Percentiles rank a stretch among this genome's conserved stretches.
phyloP scores from a whole-genome alignment of 2,797 vertebrate genomes.

The Siniperca undulata region DNA sequence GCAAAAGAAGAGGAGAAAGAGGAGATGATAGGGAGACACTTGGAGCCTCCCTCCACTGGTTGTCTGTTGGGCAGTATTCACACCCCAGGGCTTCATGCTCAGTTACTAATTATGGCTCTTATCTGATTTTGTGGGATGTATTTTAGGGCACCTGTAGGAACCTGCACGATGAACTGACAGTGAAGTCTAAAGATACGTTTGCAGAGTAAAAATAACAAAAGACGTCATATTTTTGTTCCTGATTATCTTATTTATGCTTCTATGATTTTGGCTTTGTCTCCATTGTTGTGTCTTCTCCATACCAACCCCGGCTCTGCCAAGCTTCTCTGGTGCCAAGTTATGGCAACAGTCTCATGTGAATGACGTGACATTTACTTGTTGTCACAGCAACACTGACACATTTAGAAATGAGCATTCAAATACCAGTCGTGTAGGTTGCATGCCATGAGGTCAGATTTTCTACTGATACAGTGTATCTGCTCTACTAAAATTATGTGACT shows the following conservation, averaged over 20 bases:
- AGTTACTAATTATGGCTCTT: conserved; percentile 23
- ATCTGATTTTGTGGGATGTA: conserved; percentile 32
- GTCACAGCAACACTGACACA: conserved; percentile 29
- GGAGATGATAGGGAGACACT: background rate
- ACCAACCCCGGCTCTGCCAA: background rate
- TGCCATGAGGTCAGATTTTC: conserved; percentile 25
- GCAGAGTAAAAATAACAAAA: background rate
- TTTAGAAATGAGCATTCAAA: conserved; percentile 35
- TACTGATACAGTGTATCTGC: background rate
- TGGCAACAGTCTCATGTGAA: conserved; percentile 13
- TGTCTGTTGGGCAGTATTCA: background rate
- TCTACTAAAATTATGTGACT: conserved; percentile 5
- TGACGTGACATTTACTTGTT: conserved; percentile 29
- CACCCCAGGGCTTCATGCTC: conserved; percentile 12
- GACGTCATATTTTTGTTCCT: background rate
- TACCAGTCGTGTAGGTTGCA: conserved; percentile 35
- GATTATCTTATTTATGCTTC: background rate
- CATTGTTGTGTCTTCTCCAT: background rate
- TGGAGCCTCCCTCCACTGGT: conserved; percentile 3
- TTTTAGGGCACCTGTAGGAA: conserved; percentile 13
- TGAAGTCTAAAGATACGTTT: background rate
- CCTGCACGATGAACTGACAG: background rate
- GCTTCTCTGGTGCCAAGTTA: background rate
- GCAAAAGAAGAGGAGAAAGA: conserved; percentile 5
- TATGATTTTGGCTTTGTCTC: background rate